Base-by-base conservation (phyloP, 2,113 vertebrate species). In the Amphiprion percula region DNA sequence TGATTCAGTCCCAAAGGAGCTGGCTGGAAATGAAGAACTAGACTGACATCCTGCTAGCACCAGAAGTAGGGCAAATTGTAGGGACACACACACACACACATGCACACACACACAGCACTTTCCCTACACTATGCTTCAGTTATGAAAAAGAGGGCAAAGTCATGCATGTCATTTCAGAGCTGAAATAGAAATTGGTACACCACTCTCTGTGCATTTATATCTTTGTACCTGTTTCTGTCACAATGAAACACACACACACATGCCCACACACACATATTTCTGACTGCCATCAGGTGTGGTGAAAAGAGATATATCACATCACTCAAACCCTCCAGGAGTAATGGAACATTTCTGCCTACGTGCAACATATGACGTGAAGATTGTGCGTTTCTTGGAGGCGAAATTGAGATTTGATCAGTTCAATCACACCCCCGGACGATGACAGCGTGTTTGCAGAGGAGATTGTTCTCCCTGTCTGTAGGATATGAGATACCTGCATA, bases 21-120 rank as follows among this genome's bases (percentile, higher is more conserved):
- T 30, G 62, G 33, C 68, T 76, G 70, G 71, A 64, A 90, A 90
- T 77, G 67, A 75, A 68, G 72, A 87, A 84, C 72, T 70, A 37
- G 74, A 87, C 80, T 86, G 84, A 86, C 76, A 78, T 83, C 70
- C 58, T 84, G 75, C 77, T 60, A 69, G 78, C 56, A 70, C 37
- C 52, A 85, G 53, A 93, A 92, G 69, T 89, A 87, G 90, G 88
- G 46, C 88, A 90, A 83, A 83, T 66, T 74, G 61, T 55, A 84
- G 74, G 53, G 62, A 28, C 77, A 62, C 37, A 56, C 23, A 77
- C 75, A 77, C 75, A 75, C 68, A 47, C 77, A 54, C 61, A 59
- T 54, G 49, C 46, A 41, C 61, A 39, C 44, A 56, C 52, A 58
- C 37, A 72, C 67, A 55, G 33, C 50, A 68, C 24, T 74, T 73